Evolutionary conservation across 2,113 vertebrate genomes (phyloP).

Genomic region (Callopanchax toddi): DNA sequence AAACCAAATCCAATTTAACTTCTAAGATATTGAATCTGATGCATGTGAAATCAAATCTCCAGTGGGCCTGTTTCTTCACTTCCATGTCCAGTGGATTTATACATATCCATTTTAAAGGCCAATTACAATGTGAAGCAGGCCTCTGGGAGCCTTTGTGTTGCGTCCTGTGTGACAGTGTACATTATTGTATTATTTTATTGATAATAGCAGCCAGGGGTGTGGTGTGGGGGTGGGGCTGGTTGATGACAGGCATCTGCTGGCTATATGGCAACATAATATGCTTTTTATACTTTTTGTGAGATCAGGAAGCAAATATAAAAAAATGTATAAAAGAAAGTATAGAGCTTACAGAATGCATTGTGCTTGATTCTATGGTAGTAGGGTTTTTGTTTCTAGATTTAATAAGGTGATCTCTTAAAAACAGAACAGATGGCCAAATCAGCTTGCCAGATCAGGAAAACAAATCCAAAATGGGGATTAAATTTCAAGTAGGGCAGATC

Average conservation of each 20-base stretch:
- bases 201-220: constrained; percentile 17
- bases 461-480: constrained; percentile 29
- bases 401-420: constrained; percentile 42
- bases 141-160: constrained; percentile 57
- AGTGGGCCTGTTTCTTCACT: constrained; percentile 70
- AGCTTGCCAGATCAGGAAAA: constrained; percentile 31
- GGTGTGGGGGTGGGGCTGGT: background rate
- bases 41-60: constrained; percentile 69
- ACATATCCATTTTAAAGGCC: constrained; percentile 33
- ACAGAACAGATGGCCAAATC: constrained; percentile 50
- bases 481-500: constrained; percentile 29
- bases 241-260: constrained; percentile 34
- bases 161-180: constrained; percentile 33
- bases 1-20: constrained; percentile 58
- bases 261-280: constrained; percentile 7
- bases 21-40: constrained; percentile 61
- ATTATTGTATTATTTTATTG: constrained; percentile 48
- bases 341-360: constrained; percentile 18
- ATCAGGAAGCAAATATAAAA: constrained; percentile 12
- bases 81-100: constrained; percentile 60
- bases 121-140: constrained; percentile 51
- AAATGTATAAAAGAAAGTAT: constrained; percentile 14
- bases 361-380: constrained; percentile 23
- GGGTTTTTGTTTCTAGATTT: constrained; percentile 48
- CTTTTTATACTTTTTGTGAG: background rate